Conservation (phyloP, 2,888 invertebrate genomes). For the Amphipoea oculea region DNA sequence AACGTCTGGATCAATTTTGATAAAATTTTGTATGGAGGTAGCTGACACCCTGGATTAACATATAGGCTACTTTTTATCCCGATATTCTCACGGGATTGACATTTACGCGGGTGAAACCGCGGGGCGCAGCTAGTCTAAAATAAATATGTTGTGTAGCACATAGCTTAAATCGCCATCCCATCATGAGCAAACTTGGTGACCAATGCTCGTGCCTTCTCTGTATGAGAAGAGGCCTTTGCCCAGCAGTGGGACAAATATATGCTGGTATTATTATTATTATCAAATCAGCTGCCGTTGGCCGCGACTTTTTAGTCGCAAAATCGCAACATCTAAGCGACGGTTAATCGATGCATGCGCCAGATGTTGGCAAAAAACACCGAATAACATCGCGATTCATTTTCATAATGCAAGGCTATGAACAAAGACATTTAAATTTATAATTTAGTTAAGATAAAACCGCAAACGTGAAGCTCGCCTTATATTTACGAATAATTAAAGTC, state of each 20-base stretch:
- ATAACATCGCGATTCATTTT: conserved; percentile 71
- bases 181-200: not conserved
- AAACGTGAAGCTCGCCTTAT: conserved; percentile 57
- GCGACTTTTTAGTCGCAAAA: conserved; percentile 16
- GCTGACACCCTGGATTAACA: too few species aligned
- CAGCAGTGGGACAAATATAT: too few species aligned
- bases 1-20: too few species aligned
- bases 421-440: conserved; percentile 81
- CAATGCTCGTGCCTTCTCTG: not conserved
- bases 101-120: too few species aligned
- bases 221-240: not conserved
- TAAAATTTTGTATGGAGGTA: too few species aligned
- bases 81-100: too few species aligned
- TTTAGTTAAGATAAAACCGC: conserved; percentile 68
- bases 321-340: conserved; percentile 37
- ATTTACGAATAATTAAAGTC: conserved; percentile 63
- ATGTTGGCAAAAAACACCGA: conserved; percentile 68
- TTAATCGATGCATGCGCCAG: conserved; percentile 71
- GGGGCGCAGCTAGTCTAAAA: too few species aligned
- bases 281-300: not conserved
- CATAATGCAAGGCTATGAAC: conserved; percentile 72
- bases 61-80: too few species aligned
- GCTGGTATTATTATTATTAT: not conserved
- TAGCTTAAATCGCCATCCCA: not conserved
- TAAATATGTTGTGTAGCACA: not conserved